Evolutionary conservation across 2,888 invertebrate genomes (phyloP).

Genomic region (Standfussiana lucernea): DNA sequence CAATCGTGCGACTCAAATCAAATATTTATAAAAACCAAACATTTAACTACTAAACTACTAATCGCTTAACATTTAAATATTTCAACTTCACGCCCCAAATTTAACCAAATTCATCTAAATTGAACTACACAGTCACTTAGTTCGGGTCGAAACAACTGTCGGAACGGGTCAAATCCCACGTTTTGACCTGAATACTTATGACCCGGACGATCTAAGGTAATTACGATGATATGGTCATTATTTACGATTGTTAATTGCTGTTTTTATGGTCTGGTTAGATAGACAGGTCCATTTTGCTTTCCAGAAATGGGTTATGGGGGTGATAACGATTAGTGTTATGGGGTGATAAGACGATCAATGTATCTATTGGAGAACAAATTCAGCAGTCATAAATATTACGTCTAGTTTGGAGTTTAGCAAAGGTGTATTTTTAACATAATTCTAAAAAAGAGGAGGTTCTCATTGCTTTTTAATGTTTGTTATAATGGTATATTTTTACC

Average conservation of each 20-base stretch:
- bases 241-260: slow-evolving; percentile 50
- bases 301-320: slow-evolving; percentile 10
- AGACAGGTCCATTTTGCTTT: slow-evolving; percentile 12
- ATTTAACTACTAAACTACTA: neutral
- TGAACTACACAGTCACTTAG: slow-evolving; percentile 42
- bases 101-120: slow-evolving; percentile 26
- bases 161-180: slow-evolving; percentile 67
- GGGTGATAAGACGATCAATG: neutral
- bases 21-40: slow-evolving; percentile 23
- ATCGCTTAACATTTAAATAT: slow-evolving; percentile 20
- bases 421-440: neutral
- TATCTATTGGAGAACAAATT: too few relatives aligned
- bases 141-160: slow-evolving; percentile 31
- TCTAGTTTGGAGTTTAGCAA: neutral
- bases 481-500: too few relatives aligned
- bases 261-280: slow-evolving; percentile 26
- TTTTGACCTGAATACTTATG: slow-evolving; percentile 67
- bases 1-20: slow-evolving; percentile 38
- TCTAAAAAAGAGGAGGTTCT: too few relatives aligned
- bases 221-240: slow-evolving; percentile 52
- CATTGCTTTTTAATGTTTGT: too few relatives aligned
- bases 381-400: neutral
- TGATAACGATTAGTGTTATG: neutral
- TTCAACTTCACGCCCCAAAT: slow-evolving; percentile 48
- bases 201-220: slow-evolving; percentile 64